Percentiles rank a stretch among this genome's conserved stretches.
phyloP scores from a whole-genome alignment of 1,140 invertebrate genomes.

The Pachyrhynchus sulphureomaculatus region DNA sequence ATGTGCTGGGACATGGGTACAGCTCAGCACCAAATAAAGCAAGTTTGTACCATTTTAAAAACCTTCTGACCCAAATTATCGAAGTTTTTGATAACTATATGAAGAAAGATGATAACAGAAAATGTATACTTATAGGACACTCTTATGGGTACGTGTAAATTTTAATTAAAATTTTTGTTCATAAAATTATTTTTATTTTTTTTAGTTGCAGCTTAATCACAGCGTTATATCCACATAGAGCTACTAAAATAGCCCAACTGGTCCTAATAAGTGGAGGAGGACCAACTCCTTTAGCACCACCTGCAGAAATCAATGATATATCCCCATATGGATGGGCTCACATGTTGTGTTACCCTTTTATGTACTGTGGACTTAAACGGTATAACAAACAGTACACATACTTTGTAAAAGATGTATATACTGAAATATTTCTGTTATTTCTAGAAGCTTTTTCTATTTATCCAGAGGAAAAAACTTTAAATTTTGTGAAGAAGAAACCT shows the following conservation, averaged over 20 bases:
- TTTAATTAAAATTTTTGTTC: conserved; percentile 32
- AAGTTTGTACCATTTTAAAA: conserved; percentile 65
- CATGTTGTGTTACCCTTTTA: conserved; percentile 54
- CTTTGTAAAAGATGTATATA: neutral
- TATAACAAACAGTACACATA: conserved; percentile 31
- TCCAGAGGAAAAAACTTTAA: conserved; percentile 60
- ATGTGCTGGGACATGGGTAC: conserved; percentile 72
- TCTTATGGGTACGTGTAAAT: conserved; percentile 61
- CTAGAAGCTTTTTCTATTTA: conserved; percentile 54
- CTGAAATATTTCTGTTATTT: conserved; percentile 10
- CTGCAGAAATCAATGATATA: conserved; percentile 53
- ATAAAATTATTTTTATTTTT: conserved; percentile 25
- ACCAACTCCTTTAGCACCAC: conserved; percentile 67
- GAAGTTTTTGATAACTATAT: conserved; percentile 64
- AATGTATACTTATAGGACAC: conserved; percentile 59
- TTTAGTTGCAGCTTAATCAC: conserved; percentile 69
- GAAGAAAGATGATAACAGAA: conserved; percentile 38
- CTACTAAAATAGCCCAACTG: conserved; percentile 62
- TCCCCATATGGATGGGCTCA: conserved; percentile 54
- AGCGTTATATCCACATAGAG: conserved; percentile 63
- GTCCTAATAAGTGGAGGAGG: conserved; percentile 72
- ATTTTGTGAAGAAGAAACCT: conserved; percentile 54
- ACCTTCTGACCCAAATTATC: conserved; percentile 63
- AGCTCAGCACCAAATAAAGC: conserved; percentile 63
- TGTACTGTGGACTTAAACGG: conserved; percentile 58